Evolutionary conservation across 2,888 invertebrate genomes (phyloP), one percentile per base, ranked within the genome.

Genomic region (Zhengitettix transpicula): DNA sequence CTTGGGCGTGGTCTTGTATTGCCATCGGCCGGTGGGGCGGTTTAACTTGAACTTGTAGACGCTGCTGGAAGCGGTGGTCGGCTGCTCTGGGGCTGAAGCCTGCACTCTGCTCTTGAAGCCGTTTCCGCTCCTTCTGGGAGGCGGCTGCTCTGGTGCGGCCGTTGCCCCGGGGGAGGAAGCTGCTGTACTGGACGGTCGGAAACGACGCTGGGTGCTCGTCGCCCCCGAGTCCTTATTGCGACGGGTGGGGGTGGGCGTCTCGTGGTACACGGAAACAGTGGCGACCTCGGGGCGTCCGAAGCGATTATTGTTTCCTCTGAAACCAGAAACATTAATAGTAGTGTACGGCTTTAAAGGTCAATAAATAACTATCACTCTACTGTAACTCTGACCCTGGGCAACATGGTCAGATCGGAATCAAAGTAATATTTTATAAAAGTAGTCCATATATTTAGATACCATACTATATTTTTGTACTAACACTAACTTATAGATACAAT

Each of bases 1-100:
- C 71, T 90, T 92, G 0, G 90, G 85, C 40, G 90, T 87, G 11
- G 91, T 89, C 74, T 90, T 91, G 73, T 91, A 92, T 67, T 90
- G 89, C 92, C 92, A 92, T 66, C 92, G 82, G 58, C 91, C 90
- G 56, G 86, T 88, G 14, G 89, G 79, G 55, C 90, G 79, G 69
- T 89, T 87, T 53, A 91, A 74, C 71, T 90, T 91, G 67, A 89
- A 85, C 73, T 89, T 88, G 69, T 87, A 87, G 61, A 87, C 74
- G 65, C 84, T 83, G 51, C 82, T 81, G 9, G 82, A 77, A 28
- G 77, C 71, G 44, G 64, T 28, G 56, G 66, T 41, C 17, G 57
- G 28, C 41, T 40, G 17, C 14, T 72, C n/a, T 63, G 78, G 76
- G 64, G 79, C 70, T 41, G 63, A 61, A 8, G 64, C 44, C 54